Conservation (phyloP, 2,797 vertebrate species). For the Ceryle rudis region DNA sequence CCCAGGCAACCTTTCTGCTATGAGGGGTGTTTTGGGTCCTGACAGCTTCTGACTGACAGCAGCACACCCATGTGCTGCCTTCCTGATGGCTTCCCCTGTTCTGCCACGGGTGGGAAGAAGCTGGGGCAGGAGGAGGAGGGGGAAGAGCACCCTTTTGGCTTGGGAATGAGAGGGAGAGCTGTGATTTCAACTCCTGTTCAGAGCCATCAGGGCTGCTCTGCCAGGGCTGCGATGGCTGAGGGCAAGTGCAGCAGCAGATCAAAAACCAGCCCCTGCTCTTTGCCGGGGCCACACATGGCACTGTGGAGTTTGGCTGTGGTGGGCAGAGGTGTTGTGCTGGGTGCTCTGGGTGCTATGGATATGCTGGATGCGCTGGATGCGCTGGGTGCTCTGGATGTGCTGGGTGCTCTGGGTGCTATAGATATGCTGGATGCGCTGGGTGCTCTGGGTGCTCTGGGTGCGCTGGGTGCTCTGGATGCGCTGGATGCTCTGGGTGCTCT, state of each 20-base stretch:
- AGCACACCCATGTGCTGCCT: accelerated
- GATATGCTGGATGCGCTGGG: accelerated
- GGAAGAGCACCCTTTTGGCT: accelerated
- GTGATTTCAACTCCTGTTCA: accelerated
- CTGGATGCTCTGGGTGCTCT: accelerated
- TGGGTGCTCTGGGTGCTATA: background rate
- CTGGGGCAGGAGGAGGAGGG: background rate
- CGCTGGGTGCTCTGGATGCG: accelerated
- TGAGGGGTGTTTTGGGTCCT: accelerated
- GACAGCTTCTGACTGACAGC: accelerated
- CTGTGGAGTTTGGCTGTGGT: accelerated
- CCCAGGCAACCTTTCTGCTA: background rate
- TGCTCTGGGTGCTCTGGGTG: accelerated
- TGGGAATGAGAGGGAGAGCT: background rate
- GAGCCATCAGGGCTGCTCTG: background rate
- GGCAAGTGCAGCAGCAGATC: background rate
- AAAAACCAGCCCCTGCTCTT: background rate
- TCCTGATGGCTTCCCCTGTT: background rate
- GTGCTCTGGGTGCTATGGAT: background rate
- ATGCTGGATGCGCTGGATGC: accelerated
- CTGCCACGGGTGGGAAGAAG: background rate
- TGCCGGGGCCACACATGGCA: accelerated
- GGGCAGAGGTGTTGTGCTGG: background rate
- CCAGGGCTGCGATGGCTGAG: background rate
- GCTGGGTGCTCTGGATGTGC: accelerated